Evolutionary conservation across 1,140 invertebrate genomes (phyloP).

Genomic region (Zelostemma sp.): DNA sequence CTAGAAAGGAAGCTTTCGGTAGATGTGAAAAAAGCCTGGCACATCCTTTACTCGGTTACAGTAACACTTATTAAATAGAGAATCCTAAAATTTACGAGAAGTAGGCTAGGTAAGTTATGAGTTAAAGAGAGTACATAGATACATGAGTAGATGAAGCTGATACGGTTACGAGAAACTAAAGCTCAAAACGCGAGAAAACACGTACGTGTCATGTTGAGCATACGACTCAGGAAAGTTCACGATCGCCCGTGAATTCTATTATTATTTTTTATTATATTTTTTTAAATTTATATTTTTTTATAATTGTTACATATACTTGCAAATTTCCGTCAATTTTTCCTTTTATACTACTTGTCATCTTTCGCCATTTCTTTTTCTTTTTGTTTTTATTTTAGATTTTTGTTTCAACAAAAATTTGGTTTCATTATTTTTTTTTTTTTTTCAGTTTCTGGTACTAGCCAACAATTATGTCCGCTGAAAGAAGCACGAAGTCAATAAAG

Average conservation of each 20-base stretch:
- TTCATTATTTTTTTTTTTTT: no score
- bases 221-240: conserved; percentile 38
- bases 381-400: no score
- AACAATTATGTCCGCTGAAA: no score
- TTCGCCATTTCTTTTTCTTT: no score
- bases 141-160: conserved; percentile 36
- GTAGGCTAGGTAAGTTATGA: conserved; percentile 33
- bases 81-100: conserved; percentile 17
- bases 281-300: no score
- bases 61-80: conserved; percentile 29
- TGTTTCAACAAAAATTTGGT: no score
- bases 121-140: conserved; percentile 37
- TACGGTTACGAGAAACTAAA: conserved; percentile 32
- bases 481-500: no score
- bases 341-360: no score
- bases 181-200: conserved; percentile 39
- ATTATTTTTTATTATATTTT: conserved; percentile 7
- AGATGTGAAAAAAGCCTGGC: background rate
- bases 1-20: conserved; percentile 39
- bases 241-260: conserved; percentile 25
- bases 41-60: conserved; percentile 13
- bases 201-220: conserved; percentile 35
- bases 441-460: no score
- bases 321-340: no score
- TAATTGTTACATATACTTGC: no score